These are phyloP conservation scores for Dromius quadrimaculatus DNA, from an alignment of 2,888 invertebrate genomes.

Conservation along the genomic window DNA sequence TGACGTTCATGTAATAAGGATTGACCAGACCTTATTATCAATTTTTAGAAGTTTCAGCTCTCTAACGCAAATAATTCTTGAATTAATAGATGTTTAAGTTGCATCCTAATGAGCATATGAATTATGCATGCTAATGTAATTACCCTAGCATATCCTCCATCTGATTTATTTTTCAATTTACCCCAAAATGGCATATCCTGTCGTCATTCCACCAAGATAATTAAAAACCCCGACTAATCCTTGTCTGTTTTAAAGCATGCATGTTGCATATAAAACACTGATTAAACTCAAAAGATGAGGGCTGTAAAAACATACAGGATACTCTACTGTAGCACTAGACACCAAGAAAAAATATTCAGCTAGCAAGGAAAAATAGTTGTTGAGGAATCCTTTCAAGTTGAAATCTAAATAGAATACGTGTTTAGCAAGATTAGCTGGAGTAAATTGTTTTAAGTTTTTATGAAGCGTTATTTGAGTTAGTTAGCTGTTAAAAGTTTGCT, in stretches of 20 bases:
- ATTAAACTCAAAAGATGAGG: constrained; percentile 3
- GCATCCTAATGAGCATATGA: constrained; percentile 24
- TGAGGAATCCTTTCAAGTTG: neutral
- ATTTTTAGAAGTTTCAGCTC: too few species aligned
- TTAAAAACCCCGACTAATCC: constrained; percentile 29
- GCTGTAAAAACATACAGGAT: neutral
- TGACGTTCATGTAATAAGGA: too few species aligned
- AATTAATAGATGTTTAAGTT: too few species aligned
- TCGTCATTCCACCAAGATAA: constrained; percentile 8
- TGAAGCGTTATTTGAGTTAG: too few species aligned
- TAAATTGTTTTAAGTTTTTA: too few species aligned
- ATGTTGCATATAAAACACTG: constrained; percentile 29
- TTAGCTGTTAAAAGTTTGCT: too few species aligned
- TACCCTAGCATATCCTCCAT: neutral
- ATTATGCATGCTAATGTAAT: constrained; percentile 18
- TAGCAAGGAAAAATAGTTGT: neutral
- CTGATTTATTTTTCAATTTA: constrained; percentile 35
- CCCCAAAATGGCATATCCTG: constrained; percentile 16
- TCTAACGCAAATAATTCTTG: too few species aligned
- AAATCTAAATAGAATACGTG: too few species aligned
- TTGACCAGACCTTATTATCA: too few species aligned
- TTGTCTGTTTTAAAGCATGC: neutral
- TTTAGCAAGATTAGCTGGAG: too few species aligned
- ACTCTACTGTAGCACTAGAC: neutral
- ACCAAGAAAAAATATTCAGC: neutral